Percentiles rank a stretch among this genome's conserved stretches.
These are phyloP conservation scores for Danaus plexippus DNA, from an alignment of 1,140 invertebrate genomes.

Conservation along the genomic window DNA sequence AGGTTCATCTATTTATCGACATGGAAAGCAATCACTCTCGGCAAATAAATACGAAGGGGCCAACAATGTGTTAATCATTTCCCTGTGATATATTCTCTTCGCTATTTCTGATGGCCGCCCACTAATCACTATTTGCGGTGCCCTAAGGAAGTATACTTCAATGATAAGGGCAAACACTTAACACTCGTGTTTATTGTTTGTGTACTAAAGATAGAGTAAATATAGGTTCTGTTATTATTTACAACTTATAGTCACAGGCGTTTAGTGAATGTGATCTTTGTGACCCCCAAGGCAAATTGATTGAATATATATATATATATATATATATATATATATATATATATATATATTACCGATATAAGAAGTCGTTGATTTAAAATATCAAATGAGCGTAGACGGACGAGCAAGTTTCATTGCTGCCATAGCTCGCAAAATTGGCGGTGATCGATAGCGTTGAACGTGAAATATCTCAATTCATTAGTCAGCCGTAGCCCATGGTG, in stretches of 20 bases:
- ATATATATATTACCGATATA: too few species aligned
- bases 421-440: background rate
- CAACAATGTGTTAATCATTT: slow-evolving; percentile 11
- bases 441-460: slow-evolving; percentile 27
- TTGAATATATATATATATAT: too few species aligned
- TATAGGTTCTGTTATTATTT: too few species aligned
- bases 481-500: slow-evolving; percentile 7
- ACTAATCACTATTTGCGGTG: slow-evolving; percentile 6
- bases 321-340: too few species aligned
- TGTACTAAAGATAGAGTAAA: slow-evolving; percentile 5
- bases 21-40: background rate
- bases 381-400: too few species aligned
- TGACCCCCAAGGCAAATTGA: too few species aligned
- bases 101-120: slow-evolving; percentile 5
- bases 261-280: too few species aligned
- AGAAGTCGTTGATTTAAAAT: too few species aligned
- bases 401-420: too few species aligned
- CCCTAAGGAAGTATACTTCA: slow-evolving; percentile 10
- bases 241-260: too few species aligned
- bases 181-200: slow-evolving; percentile 13
- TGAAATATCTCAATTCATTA: slow-evolving; percentile 41
- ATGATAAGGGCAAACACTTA: slow-evolving; percentile 21
- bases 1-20: background rate
- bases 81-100: slow-evolving; percentile 10
- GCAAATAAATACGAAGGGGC: slow-evolving; percentile 8